Base-by-base conservation (phyloP, 2,888 invertebrate genomes). In the Chloroclystis v-ata region DNA sequence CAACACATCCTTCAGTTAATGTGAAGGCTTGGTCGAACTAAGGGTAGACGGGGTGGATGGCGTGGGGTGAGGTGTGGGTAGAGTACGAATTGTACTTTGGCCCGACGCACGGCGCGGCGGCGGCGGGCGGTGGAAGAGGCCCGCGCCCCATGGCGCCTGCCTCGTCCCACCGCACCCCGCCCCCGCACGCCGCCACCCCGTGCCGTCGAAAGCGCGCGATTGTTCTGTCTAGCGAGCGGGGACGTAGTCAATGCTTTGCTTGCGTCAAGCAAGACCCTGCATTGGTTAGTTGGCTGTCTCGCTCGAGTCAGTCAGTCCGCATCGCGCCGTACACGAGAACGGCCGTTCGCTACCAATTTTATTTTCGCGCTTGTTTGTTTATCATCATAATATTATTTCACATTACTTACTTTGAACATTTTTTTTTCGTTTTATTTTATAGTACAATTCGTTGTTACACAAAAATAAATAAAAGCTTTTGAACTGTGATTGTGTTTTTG, bases 401-500 rank as follows among this genome's bases (percentile, higher is more conserved):
- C 72, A 78, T 80, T 78, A n/a, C 71, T 71, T 68, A 52, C 39
- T 20, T 4, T n/a, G n/a, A n/a, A n/a, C n/a, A 20, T 20, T 20
- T 20, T 20, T 20, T 20, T 20, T 20, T 20, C 5, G 20, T 20
- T 20, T 35, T 65, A 63, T 63, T 55, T 80, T 78, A 20, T 70
- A 72, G 68, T 52, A 41, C 12, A 26, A 58, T 47, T 49, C 56
- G 57, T 55, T 57, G 46, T 54, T 56, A 48, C 35, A 56, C 5
- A 59, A 37, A 38, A 16, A 59, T 57, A 52, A 49, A 53, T 56
- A 42, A 49, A 67, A 78, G 51, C 65, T 83, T 72, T 80, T 82
- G 81, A 78, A 78, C 80, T 79, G 78, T 81, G 79, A 75, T 72
- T 59, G 77, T 77, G 72, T 72, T 79, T 81, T 74, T 63, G 61